A percentile compares a stretch with the other conserved stretches of the same genome.
Evolutionary conservation across 2,888 invertebrate species (phyloP).

Genomic region (Acrobasis suavella): DNA sequence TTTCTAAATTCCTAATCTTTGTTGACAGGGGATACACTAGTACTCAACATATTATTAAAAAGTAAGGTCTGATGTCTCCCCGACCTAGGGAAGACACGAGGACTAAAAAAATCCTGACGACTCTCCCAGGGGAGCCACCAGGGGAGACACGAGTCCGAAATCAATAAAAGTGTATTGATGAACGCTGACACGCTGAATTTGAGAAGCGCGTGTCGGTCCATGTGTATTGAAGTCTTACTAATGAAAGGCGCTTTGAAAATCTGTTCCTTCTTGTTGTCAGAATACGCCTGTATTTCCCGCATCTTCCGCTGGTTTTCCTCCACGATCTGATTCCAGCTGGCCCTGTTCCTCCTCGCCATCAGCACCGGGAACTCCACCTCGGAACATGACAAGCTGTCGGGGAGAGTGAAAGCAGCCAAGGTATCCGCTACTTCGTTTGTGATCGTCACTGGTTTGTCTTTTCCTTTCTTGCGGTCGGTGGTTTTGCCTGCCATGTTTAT

Average conservation of each 20-base stretch:
- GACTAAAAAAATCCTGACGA: too few relatives aligned
- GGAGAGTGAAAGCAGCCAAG: conserved; percentile 57
- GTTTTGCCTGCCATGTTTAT: conserved; percentile 56
- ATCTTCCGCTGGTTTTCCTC: conserved; percentile 52
- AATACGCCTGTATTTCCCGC: conserved; percentile 53
- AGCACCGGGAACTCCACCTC: conserved; percentile 66
- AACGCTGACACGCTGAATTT: too few relatives aligned
- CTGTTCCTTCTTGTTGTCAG: conserved; percentile 46
- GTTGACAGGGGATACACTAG: too few relatives aligned
- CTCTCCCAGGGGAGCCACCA: too few relatives aligned
- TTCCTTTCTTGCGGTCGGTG: conserved; percentile 61
- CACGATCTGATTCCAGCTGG: conserved; percentile 62
- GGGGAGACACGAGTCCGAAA: too few relatives aligned
- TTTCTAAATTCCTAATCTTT: too few relatives aligned
- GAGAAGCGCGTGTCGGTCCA: too few relatives aligned
- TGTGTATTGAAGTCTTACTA: conserved; percentile 57
- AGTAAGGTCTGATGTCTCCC: too few relatives aligned
- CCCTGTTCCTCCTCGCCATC: conserved; percentile 43
- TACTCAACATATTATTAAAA: too few relatives aligned
- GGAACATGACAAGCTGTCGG: conserved; percentile 67
- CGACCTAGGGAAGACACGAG: too few relatives aligned
- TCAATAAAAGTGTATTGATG: too few relatives aligned
- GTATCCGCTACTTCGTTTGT: conserved; percentile 45
- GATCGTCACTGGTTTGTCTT: conserved; percentile 44
- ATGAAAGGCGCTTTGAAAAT: conserved; percentile 54